Percentiles rank a stretch among this genome's conserved stretches.
phyloP scores from a whole-genome alignment of 2,888 invertebrate species.

The Aleiodes testaceus region DNA sequence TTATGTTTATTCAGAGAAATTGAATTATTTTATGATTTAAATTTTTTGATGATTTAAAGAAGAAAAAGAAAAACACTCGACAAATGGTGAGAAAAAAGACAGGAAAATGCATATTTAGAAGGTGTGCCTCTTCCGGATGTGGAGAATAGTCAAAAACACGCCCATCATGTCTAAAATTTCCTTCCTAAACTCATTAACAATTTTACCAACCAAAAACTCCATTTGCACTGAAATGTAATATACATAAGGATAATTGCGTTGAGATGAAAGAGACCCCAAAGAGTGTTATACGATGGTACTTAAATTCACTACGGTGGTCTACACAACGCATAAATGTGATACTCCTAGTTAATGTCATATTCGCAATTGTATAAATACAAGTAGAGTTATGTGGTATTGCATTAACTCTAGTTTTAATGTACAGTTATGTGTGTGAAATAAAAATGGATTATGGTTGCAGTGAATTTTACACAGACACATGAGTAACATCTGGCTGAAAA shows the following conservation, averaged over 20 bases:
- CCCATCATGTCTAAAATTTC: neutral
- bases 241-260: slow-evolving; percentile 41
- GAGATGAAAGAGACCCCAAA: slow-evolving; percentile 42
- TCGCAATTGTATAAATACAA: slow-evolving; percentile 40
- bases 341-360: slow-evolving; percentile 39
- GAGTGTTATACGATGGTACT: slow-evolving; percentile 41
- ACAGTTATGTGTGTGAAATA: neutral
- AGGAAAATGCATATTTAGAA: slow-evolving; percentile 21
- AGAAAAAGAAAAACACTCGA: neutral
- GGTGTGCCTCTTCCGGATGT: slow-evolving; percentile 6
- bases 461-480: neutral
- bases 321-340: slow-evolving; percentile 26
- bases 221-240: slow-evolving; percentile 20
- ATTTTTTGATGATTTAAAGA: too few relatives aligned
- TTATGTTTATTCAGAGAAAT: too few relatives aligned
- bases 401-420: slow-evolving; percentile 17
- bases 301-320: slow-evolving; percentile 32
- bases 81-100: neutral
- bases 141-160: slow-evolving; percentile 8
- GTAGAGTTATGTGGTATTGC: slow-evolving; percentile 32
- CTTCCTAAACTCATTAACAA: slow-evolving; percentile 29
- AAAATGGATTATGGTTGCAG: neutral
- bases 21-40: too few relatives aligned
- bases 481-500: slow-evolving; percentile 24
- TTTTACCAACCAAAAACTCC: slow-evolving; percentile 1